Percentiles rank a stretch among this genome's conserved stretches.
Conservation (phyloP, 2,888 invertebrate genomes). For the Mystacides longicornis region DNA sequence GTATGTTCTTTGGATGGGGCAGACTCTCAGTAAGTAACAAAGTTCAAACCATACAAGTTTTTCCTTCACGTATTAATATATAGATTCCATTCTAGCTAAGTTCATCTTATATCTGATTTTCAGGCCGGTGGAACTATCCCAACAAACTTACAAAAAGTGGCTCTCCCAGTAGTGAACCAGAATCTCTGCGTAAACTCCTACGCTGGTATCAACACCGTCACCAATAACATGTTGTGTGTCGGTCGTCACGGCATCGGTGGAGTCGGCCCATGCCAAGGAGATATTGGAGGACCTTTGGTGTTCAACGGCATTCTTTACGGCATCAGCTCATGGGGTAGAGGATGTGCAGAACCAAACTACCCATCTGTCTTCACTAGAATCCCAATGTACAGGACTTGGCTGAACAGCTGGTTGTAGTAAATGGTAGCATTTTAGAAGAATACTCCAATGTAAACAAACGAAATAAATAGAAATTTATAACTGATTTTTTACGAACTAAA, state of each 20-base stretch:
- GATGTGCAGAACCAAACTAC: constrained; percentile 44
- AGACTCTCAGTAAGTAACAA: constrained; percentile 31
- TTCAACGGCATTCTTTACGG: constrained; percentile 40
- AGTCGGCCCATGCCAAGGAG: constrained; percentile 45
- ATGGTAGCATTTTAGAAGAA: no score
- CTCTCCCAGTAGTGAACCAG: constrained; percentile 17
- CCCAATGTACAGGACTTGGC: constrained; percentile 37
- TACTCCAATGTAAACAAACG: no score
- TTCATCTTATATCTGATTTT: background rate
- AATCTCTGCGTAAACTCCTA: constrained; percentile 11
- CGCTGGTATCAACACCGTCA: constrained; percentile 28
- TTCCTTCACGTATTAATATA: background rate
- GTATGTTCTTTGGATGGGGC: constrained; percentile 43
- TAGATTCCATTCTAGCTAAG: background rate
- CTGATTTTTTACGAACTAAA: no score
- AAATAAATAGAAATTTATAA: no score
- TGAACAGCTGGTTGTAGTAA: no score
- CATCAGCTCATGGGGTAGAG: constrained; percentile 53
- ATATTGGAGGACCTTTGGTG: constrained; percentile 49
- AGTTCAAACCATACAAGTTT: background rate
- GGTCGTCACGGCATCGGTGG: constrained; percentile 39
- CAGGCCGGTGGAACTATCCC: constrained; percentile 16
- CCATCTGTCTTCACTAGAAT: constrained; percentile 54
- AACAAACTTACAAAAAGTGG: constrained; percentile 13
- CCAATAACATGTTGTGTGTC: constrained; percentile 40